Evolutionary conservation across 2,888 invertebrate genomes (phyloP).

Genomic region (Drosophila meridiana): DNA sequence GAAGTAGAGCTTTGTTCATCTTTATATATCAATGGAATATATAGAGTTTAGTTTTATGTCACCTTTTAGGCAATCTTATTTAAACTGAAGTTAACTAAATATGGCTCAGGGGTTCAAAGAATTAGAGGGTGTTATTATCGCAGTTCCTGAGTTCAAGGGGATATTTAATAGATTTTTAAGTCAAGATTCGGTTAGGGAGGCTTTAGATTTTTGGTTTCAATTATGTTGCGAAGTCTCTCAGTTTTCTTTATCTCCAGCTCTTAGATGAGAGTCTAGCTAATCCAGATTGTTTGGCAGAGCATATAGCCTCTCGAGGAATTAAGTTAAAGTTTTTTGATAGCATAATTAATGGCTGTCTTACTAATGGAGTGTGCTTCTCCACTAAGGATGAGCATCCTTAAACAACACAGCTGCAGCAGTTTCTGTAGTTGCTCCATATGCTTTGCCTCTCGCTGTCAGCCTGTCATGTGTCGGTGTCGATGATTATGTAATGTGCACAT

Average conservation of each 20-base stretch:
- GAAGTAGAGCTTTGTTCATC: neutral
- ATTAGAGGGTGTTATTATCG: neutral
- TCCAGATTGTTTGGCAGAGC: neutral
- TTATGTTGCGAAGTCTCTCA: too few species aligned
- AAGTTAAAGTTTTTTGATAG: neutral
- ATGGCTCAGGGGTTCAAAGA: neutral
- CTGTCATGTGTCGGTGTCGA: conserved; percentile 24
- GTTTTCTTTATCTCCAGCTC: too few species aligned
- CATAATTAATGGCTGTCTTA: neutral
- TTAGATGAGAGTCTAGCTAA: too few species aligned
- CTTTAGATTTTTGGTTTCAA: too few species aligned
- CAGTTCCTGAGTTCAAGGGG: neutral
- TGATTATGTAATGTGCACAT: conserved; percentile 18
- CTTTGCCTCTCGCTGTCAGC: neutral
- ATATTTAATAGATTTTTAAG: neutral
- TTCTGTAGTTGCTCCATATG: neutral
- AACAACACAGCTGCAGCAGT: neutral
- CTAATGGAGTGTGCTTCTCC: too few species aligned
- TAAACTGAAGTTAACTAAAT: neutral
- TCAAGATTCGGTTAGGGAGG: neutral
- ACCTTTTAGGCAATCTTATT: neutral
- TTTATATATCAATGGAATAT: neutral
- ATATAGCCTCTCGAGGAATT: neutral
- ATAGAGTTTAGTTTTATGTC: neutral
- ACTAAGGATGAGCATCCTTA: neutral